Percentiles rank a stretch among this genome's conserved stretches.
phyloP scores from a whole-genome alignment of 1,140 invertebrate species.

The Brachionus asplanchnoidis region DNA sequence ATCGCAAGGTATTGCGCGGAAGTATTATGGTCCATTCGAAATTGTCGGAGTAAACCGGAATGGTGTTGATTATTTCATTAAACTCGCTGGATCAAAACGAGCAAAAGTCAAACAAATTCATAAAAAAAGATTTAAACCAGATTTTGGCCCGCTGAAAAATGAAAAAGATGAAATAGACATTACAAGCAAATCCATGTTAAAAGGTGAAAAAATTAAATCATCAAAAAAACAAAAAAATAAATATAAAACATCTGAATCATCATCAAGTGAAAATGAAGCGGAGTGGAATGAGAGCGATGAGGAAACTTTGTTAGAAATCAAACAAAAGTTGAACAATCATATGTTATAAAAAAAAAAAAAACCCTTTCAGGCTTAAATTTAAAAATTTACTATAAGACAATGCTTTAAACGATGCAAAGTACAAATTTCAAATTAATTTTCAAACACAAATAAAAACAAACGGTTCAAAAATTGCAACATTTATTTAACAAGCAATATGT shows the following conservation, averaged over 20 bases:
- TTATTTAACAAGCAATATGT: neutral
- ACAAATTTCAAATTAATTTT: neutral
- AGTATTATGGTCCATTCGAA: neutral
- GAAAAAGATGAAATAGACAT: neutral
- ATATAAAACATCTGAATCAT: neutral
- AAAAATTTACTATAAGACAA: neutral
- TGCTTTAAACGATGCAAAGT: neutral
- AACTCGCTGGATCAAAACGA: neutral
- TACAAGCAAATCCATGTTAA: neutral
- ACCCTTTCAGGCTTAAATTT: neutral
- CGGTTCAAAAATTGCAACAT: neutral
- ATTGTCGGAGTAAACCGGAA: neutral
- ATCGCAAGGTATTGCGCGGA: neutral
- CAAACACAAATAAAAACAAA: neutral
- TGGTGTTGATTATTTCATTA: neutral
- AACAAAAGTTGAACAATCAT: neutral
- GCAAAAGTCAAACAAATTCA: neutral
- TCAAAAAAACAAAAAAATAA: neutral
- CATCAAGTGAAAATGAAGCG: neutral
- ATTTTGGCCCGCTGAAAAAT: neutral
- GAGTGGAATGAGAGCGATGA: neutral
- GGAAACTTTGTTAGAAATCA: neutral
- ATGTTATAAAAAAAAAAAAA: too few species aligned
- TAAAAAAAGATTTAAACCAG: constrained; percentile 3
- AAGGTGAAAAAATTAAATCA: neutral